Evolutionary conservation across 2,888 invertebrate species (phyloP).

Genomic region (Germaria angustata): DNA sequence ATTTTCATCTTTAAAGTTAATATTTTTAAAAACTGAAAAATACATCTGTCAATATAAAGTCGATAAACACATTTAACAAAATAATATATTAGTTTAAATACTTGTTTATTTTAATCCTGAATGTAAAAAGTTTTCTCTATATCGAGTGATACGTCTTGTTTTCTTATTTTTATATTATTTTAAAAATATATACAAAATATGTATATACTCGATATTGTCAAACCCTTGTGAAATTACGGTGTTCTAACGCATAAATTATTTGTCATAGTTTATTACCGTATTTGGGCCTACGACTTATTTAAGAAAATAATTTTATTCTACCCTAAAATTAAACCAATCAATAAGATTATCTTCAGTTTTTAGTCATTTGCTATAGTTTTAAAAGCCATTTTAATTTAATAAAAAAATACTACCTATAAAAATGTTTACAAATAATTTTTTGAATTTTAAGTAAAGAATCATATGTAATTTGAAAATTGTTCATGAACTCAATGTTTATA

Average conservation of each 20-base stretch:
- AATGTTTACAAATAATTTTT: slow-evolving; percentile 24
- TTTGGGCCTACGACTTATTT: slow-evolving; percentile 3
- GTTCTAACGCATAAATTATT: neutral
- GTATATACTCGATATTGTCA: neutral
- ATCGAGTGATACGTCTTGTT: neutral
- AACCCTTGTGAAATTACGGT: slow-evolving; percentile 1
- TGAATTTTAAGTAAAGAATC: neutral
- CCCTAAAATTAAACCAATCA: neutral
- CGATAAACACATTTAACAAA: neutral
- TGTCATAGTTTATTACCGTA: neutral
- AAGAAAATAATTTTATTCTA: neutral
- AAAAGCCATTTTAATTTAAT: slow-evolving; percentile 46
- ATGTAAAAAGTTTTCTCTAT: neutral
- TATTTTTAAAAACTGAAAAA: neutral
- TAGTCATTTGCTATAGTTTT: slow-evolving; percentile 61
- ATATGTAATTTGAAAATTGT: slow-evolving; percentile 47
- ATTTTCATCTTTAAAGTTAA: neutral
- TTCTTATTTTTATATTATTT: neutral
- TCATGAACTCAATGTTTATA: slow-evolving; percentile 60
- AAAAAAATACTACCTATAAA: neutral
- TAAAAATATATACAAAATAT: neutral
- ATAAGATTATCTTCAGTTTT: slow-evolving; percentile 34
- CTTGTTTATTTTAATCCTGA: neutral
- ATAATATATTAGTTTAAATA: neutral
- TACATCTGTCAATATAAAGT: slow-evolving; percentile 11